A percentile compares a stretch with the other conserved stretches of the same genome.
phyloP scores from a whole-genome alignment of 2,113 vertebrate species.

The Pseudopodoces humilis region DNA sequence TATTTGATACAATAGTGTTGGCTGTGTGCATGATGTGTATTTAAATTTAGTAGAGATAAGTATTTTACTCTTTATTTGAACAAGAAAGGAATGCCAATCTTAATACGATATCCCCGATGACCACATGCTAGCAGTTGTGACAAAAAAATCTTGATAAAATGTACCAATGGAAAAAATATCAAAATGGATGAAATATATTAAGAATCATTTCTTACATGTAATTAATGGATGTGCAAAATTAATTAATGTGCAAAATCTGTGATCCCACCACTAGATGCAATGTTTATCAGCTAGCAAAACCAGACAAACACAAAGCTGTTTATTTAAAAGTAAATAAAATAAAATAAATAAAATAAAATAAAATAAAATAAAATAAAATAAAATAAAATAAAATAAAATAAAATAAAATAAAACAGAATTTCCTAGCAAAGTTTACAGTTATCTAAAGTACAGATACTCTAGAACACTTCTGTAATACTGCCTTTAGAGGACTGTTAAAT shows the following conservation, averaged over 20 bases:
- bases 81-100: neutral
- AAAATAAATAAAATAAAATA: neutral
- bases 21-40: accelerated
- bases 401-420: neutral
- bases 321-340: neutral
- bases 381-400: neutral
- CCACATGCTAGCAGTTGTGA: neutral
- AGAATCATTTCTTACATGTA: neutral
- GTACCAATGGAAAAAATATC: neutral
- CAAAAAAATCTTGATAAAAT: neutral
- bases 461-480: neutral
- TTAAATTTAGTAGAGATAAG: neutral
- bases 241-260: neutral
- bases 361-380: neutral
- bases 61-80: neutral
- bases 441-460: neutral
- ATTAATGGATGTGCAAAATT: neutral
- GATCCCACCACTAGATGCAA: neutral
- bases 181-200: neutral
- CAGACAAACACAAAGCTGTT: neutral
- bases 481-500: neutral
- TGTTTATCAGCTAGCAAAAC: neutral
- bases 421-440: neutral
- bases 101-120: neutral
- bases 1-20: neutral